These are phyloP conservation scores for Asteroscopus sphinx DNA, from an alignment of 2,888 invertebrate genomes.

Conservation along the genomic window DNA sequence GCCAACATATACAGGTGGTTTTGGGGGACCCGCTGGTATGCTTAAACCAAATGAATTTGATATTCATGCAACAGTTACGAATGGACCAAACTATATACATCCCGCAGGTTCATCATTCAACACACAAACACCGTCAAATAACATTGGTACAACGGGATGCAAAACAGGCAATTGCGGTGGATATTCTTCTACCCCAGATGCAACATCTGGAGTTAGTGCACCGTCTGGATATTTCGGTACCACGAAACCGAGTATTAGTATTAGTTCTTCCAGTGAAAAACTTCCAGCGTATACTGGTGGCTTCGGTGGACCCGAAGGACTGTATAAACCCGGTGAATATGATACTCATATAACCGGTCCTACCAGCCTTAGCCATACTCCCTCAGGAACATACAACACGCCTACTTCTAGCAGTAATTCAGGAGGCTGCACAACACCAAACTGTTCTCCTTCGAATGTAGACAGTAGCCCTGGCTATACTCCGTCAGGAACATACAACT, in stretches of 20 bases:
- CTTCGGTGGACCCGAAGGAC: slow-evolving; percentile 71
- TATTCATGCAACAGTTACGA: slow-evolving; percentile 26
- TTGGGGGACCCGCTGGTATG: slow-evolving; percentile 69
- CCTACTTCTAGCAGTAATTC: slow-evolving; percentile 17
- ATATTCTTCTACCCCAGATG: slow-evolving; percentile 23
- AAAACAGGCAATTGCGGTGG: slow-evolving; percentile 41
- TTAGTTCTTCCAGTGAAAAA: slow-evolving; percentile 39
- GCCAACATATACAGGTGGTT: slow-evolving; percentile 69
- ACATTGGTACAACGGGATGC: slow-evolving; percentile 35
- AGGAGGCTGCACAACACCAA: slow-evolving; percentile 33
- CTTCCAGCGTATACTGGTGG: slow-evolving; percentile 66
- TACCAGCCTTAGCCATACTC: slow-evolving; percentile 18
- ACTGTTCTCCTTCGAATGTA: slow-evolving; percentile 29
- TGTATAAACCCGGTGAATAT: slow-evolving; percentile 61
- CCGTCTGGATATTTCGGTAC: slow-evolving; percentile 39
- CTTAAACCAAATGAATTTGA: slow-evolving; percentile 51
- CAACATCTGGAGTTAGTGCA: slow-evolving; percentile 26
- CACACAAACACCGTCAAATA: slow-evolving; percentile 31
- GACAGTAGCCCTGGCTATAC: slow-evolving; percentile 16
- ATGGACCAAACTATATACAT: slow-evolving; percentile 32
- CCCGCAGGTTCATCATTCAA: slow-evolving; percentile 37
- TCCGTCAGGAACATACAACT: slow-evolving; percentile 17
- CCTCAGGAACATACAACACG: slow-evolving; percentile 15
- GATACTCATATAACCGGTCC: slow-evolving; percentile 15
- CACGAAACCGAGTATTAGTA: slow-evolving; percentile 35